phyloP scores from a whole-genome alignment of 2,888 invertebrate genomes.

The Agrochola circellaris region DNA sequence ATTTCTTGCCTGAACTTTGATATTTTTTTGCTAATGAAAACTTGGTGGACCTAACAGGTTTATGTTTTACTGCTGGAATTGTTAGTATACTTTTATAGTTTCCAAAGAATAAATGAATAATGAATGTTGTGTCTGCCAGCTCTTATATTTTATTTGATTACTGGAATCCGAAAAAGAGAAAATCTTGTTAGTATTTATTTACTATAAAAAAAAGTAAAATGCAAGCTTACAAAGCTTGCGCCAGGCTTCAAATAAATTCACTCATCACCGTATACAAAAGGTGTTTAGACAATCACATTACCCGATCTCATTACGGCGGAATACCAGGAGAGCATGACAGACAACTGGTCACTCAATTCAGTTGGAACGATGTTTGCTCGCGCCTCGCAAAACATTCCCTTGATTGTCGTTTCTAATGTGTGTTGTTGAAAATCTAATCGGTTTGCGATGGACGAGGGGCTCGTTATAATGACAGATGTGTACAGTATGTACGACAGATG shows the following conservation, averaged over 20 bases:
- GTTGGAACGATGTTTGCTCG: constrained; percentile 34
- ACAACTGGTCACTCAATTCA: constrained; percentile 46
- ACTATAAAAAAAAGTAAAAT: no score
- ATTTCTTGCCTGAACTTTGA: neutral
- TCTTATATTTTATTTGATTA: neutral
- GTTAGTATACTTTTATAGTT: neutral
- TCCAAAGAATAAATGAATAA: neutral
- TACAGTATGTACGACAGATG: neutral
- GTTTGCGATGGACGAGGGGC: constrained; percentile 16
- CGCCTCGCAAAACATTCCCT: constrained; percentile 41
- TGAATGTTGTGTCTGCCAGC: no score
- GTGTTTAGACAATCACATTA: constrained; percentile 43
- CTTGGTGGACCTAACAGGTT: neutral
- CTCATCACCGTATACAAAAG: constrained; percentile 5
- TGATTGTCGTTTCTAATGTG: constrained; percentile 36
- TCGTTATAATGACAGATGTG: constrained; percentile 13
- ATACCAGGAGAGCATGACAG: constrained; percentile 42
- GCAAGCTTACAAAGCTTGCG: no score
- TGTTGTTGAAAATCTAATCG: constrained; percentile 39
- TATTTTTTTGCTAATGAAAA: neutral
- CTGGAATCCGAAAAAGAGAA: neutral
- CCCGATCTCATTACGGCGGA: constrained; percentile 35
- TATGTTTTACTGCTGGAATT: no score
- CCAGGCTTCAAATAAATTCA: neutral
- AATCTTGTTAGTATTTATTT: no score